These are phyloP conservation scores for Pao palembangensis DNA, from an alignment of 2,113 vertebrate species.

Conservation along the genomic window DNA sequence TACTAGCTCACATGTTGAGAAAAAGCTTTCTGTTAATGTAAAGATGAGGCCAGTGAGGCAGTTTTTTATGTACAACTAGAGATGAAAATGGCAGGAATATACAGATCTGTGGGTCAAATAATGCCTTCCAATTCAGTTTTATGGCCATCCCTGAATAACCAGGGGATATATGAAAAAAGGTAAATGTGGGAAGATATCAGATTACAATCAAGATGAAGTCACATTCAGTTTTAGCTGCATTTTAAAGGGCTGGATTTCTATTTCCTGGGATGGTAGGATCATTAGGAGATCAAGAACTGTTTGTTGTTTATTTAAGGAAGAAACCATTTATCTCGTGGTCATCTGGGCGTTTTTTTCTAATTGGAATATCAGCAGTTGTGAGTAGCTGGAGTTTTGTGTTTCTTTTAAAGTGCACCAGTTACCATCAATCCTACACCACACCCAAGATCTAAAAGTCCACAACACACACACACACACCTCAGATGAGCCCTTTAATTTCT, in stretches of 20 bases:
- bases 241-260: constrained; percentile 24
- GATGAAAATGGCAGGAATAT: constrained; percentile 37
- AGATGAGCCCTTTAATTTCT: constrained; percentile 30
- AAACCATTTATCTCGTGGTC: no score
- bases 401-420: constrained; percentile 36
- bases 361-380: background rate
- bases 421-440: constrained; percentile 16
- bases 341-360: background rate
- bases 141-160: background rate
- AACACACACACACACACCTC: background rate
- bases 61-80: constrained; percentile 42
- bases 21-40: no score
- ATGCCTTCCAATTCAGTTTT: background rate
- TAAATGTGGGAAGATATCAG: constrained; percentile 9
- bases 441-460: background rate
- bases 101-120: constrained; percentile 4
- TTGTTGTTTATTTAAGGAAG: background rate
- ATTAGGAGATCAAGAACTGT: background rate
- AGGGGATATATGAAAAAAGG: background rate
- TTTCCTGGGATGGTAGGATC: background rate
- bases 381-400: background rate
- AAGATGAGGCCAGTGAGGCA: no score
- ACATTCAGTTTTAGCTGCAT: constrained; percentile 48
- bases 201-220: constrained; percentile 54
- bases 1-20: no score